Conservation (phyloP, 2,888 invertebrate genomes). For the Baronia brevicornis region DNA sequence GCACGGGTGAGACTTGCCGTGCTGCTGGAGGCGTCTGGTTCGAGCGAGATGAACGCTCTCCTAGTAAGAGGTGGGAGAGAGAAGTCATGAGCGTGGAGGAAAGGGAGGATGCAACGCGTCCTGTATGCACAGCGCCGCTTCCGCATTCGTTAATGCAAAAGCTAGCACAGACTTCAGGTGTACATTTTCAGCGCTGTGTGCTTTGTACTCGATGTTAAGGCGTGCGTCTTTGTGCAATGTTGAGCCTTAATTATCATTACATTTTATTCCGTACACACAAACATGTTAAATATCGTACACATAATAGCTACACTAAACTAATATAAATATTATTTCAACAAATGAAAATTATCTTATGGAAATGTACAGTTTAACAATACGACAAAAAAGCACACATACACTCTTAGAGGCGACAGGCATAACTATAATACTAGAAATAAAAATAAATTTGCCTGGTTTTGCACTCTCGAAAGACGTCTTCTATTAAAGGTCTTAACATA, state of each 20-base stretch:
- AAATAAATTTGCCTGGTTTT: too few relatives aligned
- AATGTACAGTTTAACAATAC: too few relatives aligned
- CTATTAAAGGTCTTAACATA: too few relatives aligned
- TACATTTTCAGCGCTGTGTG: conserved; percentile 73
- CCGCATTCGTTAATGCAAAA: conserved; percentile 76
- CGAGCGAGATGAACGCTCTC: conserved; percentile 49
- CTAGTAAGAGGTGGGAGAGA: conserved; percentile 28
- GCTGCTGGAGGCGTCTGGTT: conserved; percentile 66
- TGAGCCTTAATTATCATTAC: conserved; percentile 67
- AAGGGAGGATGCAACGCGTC: conserved; percentile 57
- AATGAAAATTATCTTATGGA: too few relatives aligned
- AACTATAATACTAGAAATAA: too few relatives aligned
- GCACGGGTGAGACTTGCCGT: conserved; percentile 66
- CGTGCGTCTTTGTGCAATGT: conserved; percentile 67
- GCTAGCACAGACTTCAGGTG: conserved; percentile 73
- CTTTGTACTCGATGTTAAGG: conserved; percentile 67
- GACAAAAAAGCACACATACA: too few relatives aligned
- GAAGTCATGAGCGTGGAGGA: conserved; percentile 27
- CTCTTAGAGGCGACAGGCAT: too few relatives aligned
- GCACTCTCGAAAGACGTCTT: too few relatives aligned
- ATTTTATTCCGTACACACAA: conserved; percentile 61
- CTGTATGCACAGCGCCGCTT: conserved; percentile 73
- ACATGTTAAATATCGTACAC: too few relatives aligned
- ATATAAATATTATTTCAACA: too few relatives aligned
- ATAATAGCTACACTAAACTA: too few relatives aligned